Base-by-base conservation (phyloP, 2,113 vertebrate genomes). In the Oryzias javanicus region DNA sequence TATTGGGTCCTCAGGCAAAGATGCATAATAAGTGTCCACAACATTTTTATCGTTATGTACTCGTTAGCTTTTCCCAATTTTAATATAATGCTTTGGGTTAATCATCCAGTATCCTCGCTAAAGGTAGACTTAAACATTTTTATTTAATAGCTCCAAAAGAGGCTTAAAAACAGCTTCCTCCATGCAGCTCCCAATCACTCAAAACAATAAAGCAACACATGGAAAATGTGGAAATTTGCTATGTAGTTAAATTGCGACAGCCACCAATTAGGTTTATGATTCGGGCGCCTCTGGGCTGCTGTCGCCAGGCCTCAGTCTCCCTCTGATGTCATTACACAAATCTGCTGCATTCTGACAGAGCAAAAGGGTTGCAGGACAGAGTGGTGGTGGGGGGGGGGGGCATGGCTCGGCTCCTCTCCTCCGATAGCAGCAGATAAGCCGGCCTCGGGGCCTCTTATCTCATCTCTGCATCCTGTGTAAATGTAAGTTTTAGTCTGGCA, bases 401-500 rank as follows among this genome's bases (percentile, higher is more conserved):
- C 67, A n/a, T 85, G 80, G 73, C 83, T 79, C 15, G 41, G 76
- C 80, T 89, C 82, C 72, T 85, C 74, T 74, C 63, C 67, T 77
- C 70, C 77, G 82, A 90, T 89, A 87, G 71, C 72, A 71, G 70
- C 64, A 82, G 86, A 91, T 90, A 90, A 88, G 76, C 63, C 8
- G 54, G 78, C 85, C 86, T 84, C 46, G 55, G 81, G 80, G 84
- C 63, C 81, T 88, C 85, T 88, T 88, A 90, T 91, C 85, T 78
- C 78, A 76, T 85, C 84, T 68, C 60, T 70, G 83, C 78, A 80
- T 90, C 83, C 83, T 78, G 76, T 78, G 89, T 86, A 88, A 88
- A 89, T 83, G 82, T 78, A 86, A 83, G 77, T 85, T 89, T 86
- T 74, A 86, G 89, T 88, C 85, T 85, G 78, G 78, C 69, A 76